Conservation (phyloP, 2,797 vertebrate genomes). For the Chromis chromis region DNA sequence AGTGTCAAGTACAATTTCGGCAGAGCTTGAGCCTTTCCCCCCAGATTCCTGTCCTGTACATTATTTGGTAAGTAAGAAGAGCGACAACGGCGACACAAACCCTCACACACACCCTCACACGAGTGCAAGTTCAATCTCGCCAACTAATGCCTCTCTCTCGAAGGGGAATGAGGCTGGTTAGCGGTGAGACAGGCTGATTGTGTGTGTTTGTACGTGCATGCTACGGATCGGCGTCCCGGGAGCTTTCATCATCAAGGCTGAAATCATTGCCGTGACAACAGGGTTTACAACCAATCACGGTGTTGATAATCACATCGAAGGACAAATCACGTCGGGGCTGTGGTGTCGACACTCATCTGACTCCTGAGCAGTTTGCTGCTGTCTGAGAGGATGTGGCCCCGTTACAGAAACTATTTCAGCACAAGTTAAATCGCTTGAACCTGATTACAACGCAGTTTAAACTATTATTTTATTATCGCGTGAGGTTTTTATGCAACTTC, state of each 20-base stretch:
- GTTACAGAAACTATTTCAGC: neutral
- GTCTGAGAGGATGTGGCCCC: slow-evolving; percentile 12
- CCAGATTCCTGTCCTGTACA: slow-evolving; percentile 64
- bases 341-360: slow-evolving; percentile 47
- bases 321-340: slow-evolving; percentile 50
- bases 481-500: neutral
- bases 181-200: slow-evolving; percentile 57
- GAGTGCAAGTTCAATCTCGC: slow-evolving; percentile 80
- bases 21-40: slow-evolving; percentile 34
- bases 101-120: slow-evolving; percentile 5
- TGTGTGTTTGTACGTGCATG: slow-evolving; percentile 24
- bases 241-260: slow-evolving; percentile 70
- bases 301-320: slow-evolving; percentile 72
- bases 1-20: slow-evolving; percentile 64
- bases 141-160: slow-evolving; percentile 84
- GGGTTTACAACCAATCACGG: slow-evolving; percentile 69
- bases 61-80: slow-evolving; percentile 52
- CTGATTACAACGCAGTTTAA: neutral
- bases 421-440: neutral
- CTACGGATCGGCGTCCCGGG: slow-evolving; percentile 48
- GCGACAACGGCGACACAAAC: slow-evolving; percentile 35
- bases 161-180: slow-evolving; percentile 82
- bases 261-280: slow-evolving; percentile 74
- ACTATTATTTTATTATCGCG: slow-evolving; percentile 6
- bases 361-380: slow-evolving; percentile 33